Base-by-base conservation (phyloP, 2,113 vertebrate species). In the Xiphophorus hellerii region DNA sequence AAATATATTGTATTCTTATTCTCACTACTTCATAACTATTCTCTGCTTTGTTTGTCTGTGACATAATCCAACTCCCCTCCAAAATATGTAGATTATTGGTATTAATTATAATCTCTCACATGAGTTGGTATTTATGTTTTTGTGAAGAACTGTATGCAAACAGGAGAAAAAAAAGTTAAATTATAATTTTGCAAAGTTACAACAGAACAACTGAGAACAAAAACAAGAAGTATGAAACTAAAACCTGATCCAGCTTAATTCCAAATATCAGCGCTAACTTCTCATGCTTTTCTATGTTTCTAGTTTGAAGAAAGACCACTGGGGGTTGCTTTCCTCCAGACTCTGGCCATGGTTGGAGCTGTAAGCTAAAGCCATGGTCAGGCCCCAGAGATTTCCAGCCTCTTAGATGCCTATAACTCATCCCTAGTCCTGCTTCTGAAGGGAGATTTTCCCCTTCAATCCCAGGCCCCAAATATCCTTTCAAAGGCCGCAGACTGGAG, bases 341-440 rank as follows among this genome's bases (percentile, higher is more conserved):
- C 82, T 77, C 82, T 71, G 89, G 81, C 87, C 88, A n/a, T 82
- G 90, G 89, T 92, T 89, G 82, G 80, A 92, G 93, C 89, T 87
- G 90, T 90, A 91, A 81, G 86, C 84, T 92, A 91, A 92, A 93
- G 93, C 93, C 93, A 67, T 86, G 90, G 92, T 90, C 93, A 93
- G 91, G 90, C 90, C 91, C 87, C 85, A 77, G 91, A 95, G 93
- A 95, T 94, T 94, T 93, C 92, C 93, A 93, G 91, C 90, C 93
- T 94, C 92, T 95, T 92, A 94, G 91, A 92, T 92, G 93, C 92
- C 94, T 93, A 94, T 95, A 93, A 95, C 92, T 95, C 94, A 95
- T 93, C 87, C 92, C 81, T 77, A 87, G 90, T 87, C 89, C 85
- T 77, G 90, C 89, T 88, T 92, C 90, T 91, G 92, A 91, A 88